Percentiles rank a stretch among this genome's conserved stretches.
Conservation (phyloP, 2,797 vertebrate species). For the Sebastes alutus region DNA sequence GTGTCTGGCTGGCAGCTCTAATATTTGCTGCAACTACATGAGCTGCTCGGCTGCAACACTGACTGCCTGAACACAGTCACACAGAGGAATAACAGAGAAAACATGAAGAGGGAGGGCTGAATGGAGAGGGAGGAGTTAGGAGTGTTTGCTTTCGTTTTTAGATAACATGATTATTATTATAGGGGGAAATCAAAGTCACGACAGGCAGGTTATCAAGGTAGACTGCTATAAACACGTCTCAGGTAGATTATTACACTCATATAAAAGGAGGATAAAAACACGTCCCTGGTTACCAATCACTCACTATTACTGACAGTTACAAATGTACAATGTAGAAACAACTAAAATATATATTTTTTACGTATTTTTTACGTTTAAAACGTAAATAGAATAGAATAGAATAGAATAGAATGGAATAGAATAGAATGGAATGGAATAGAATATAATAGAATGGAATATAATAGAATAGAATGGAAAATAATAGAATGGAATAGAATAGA, state of each 20-base stretch:
- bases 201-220: slow-evolving; percentile 15
- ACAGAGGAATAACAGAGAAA: slow-evolving; percentile 38
- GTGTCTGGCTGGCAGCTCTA: slow-evolving; percentile 7
- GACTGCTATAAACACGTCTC: not conserved
- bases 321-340: too few species aligned
- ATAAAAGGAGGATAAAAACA: not conserved
- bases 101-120: slow-evolving; percentile 67
- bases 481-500: too few species aligned
- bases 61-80: slow-evolving; percentile 15
- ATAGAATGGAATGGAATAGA: accelerated
- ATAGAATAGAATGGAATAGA: accelerated
- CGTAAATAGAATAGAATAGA: too few species aligned
- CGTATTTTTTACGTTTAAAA: too few species aligned
- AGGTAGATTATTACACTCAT: not conserved
- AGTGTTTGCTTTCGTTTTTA: slow-evolving; percentile 16
- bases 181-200: slow-evolving; percentile 41
- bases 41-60: slow-evolving; percentile 26
- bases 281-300: not conserved
- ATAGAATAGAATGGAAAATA: accelerated
- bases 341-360: too few species aligned
- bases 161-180: slow-evolving; percentile 16
- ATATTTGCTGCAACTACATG: slow-evolving; percentile 29
- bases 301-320: not conserved
- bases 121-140: slow-evolving; percentile 71
- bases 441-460: accelerated